Percentiles rank a stretch among this genome's conserved stretches.
Conservation (phyloP, 2,797 vertebrate genomes). For the Sardinella longiceps region DNA sequence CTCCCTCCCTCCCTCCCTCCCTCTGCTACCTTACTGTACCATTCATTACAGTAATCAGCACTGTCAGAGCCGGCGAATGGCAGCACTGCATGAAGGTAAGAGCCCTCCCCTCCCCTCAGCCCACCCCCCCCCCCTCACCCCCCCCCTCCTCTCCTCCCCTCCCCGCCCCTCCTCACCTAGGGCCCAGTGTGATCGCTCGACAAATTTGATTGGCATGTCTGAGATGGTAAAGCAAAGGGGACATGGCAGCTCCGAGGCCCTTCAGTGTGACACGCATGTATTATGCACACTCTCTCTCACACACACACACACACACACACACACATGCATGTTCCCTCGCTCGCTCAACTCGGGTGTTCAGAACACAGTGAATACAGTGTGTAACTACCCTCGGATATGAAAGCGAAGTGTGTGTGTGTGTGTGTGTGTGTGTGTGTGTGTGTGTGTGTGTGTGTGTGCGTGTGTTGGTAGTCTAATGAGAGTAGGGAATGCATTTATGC, state of each 20-base stretch:
- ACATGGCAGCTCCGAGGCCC: not conserved
- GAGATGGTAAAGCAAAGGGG: not conserved
- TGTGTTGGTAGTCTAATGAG: not conserved
- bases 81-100: not conserved
- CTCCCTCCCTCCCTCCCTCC: not conserved
- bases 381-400: not conserved
- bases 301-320: not conserved
- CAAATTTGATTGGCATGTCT: slow-evolving; percentile 1
- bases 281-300: not conserved
- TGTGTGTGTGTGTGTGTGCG: too few species aligned
- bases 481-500: not conserved
- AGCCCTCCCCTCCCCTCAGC: too few species aligned
- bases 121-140: too few species aligned
- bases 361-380: not conserved
- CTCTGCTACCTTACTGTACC: not conserved
- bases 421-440: too few species aligned
- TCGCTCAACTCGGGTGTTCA: not conserved
- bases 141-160: too few species aligned
- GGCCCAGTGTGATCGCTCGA: not conserved
- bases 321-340: not conserved
- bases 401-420: too few species aligned
- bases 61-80: not conserved
- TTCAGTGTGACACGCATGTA: not conserved
- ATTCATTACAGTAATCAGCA: not conserved
- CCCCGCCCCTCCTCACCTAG: too few species aligned